Evolutionary conservation across 1,140 invertebrate species (phyloP).

Genomic region (Dendrolimus punctatus): DNA sequence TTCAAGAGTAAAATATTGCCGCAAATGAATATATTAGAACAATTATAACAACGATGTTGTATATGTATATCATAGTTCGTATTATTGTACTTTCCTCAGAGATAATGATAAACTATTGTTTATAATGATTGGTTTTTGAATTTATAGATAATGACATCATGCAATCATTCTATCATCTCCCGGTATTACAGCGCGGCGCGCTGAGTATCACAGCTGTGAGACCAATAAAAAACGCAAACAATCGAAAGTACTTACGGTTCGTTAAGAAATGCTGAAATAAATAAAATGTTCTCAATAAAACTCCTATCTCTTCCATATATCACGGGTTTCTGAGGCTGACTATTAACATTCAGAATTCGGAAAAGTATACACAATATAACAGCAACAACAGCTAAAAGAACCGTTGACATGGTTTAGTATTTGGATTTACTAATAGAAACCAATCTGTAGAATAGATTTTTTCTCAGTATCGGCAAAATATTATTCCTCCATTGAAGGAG

Average conservation of each 20-base stretch:
- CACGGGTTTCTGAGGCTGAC: constrained; percentile 80
- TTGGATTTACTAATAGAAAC: constrained; percentile 8
- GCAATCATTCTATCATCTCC: too few relatives aligned
- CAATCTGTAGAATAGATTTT: constrained; percentile 13
- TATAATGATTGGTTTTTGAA: constrained; percentile 1
- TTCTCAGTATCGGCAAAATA: constrained; percentile 32
- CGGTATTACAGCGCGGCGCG: too few relatives aligned
- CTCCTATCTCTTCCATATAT: constrained; percentile 82
- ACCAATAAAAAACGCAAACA: not conserved
- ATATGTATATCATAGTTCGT: too few relatives aligned
- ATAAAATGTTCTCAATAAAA: constrained; percentile 83
- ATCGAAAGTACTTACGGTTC: constrained; percentile 81
- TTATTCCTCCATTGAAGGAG: constrained; percentile 13
- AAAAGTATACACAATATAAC: constrained; percentile 86
- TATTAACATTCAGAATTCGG: constrained; percentile 87
- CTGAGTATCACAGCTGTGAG: not conserved
- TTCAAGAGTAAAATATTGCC: too few relatives aligned
- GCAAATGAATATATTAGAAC: too few relatives aligned
- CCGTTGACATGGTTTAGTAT: constrained; percentile 77
- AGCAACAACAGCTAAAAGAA: constrained; percentile 81
- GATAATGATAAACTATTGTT: not conserved
- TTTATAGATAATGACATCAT: not conserved
- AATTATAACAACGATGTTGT: too few relatives aligned
- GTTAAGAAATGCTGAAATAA: constrained; percentile 81
- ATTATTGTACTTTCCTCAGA: too few relatives aligned